These are phyloP conservation scores for Caenorhabditis sinica DNA, from an alignment of 2,888 invertebrate genomes.

Conservation along the genomic window DNA sequence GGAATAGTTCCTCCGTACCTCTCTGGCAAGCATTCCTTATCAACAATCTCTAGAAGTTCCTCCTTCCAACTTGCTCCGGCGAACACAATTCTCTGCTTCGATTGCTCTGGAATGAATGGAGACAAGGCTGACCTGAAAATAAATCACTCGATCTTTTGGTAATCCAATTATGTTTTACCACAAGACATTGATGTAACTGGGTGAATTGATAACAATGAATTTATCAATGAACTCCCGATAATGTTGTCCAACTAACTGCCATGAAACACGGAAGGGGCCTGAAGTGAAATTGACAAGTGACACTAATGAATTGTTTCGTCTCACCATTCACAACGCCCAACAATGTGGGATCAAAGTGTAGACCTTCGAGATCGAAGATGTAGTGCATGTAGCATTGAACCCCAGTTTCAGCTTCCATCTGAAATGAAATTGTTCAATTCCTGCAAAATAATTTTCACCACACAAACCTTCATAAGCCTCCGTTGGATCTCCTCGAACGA, in stretches of 20 bases:
- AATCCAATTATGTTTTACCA: constrained; percentile 44
- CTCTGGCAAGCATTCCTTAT: constrained; percentile 72
- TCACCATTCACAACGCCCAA: constrained; percentile 69
- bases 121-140: constrained; percentile 64
- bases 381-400: constrained; percentile 72
- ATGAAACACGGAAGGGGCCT: constrained; percentile 76
- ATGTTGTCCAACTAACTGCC: constrained; percentile 74
- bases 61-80: constrained; percentile 70
- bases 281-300: constrained; percentile 7
- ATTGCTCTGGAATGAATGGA: constrained; percentile 72
- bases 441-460: neutral
- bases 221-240: constrained; percentile 77
- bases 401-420: constrained; percentile 85
- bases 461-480: constrained; percentile 67
- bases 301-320: neutral
- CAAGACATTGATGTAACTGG: constrained; percentile 74
- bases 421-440: no score
- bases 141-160: neutral
- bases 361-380: constrained; percentile 75
- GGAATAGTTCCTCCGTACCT: constrained; percentile 76
- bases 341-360: constrained; percentile 72
- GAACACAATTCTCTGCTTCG: constrained; percentile 66
- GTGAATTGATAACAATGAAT: constrained; percentile 76
- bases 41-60: constrained; percentile 70
- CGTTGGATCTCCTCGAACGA: constrained; percentile 69